These are phyloP conservation scores for Catostomus latipinnis DNA, from an alignment of 2,797 vertebrate species.

Conservation along the genomic window DNA sequence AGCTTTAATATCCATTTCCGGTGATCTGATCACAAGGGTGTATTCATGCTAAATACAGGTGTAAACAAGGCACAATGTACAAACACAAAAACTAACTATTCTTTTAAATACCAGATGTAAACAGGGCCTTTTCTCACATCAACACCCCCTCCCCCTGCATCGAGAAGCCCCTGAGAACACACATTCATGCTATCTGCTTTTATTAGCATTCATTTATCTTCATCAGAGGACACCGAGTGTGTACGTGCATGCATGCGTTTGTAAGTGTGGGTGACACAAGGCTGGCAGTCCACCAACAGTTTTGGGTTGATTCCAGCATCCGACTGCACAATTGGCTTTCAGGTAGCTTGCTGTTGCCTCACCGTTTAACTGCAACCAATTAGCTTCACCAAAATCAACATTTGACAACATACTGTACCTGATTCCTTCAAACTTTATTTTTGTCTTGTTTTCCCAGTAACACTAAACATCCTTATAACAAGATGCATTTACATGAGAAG, in stretches of 20 bases:
- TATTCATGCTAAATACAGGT: too few species aligned
- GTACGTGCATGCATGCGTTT: constrained; percentile 1
- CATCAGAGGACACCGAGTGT: constrained; percentile 26
- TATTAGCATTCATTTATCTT: background rate
- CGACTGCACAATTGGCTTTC: background rate
- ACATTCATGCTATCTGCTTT: background rate
- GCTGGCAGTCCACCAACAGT: constrained; percentile 62
- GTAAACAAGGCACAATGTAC: too few species aligned
- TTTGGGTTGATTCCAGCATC: constrained; percentile 44
- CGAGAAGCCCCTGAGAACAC: constrained; percentile 37
- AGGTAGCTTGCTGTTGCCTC: background rate
- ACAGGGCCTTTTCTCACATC: constrained; percentile 26
- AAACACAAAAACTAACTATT: too few species aligned
- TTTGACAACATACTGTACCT: background rate
- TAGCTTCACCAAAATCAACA: background rate
- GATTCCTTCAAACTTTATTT: background rate
- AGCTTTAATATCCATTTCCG: too few species aligned
- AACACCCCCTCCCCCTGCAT: constrained; percentile 44
- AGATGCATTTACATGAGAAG: too few species aligned
- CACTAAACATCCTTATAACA: too few species aligned
- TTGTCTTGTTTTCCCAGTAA: too few species aligned
- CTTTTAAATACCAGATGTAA: too few species aligned
- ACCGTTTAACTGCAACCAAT: background rate
- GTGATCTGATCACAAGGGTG: too few species aligned
- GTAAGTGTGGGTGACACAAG: constrained; percentile 52